phyloP scores from a whole-genome alignment of 2,888 invertebrate species.

The Chloroclysta siterata region DNA sequence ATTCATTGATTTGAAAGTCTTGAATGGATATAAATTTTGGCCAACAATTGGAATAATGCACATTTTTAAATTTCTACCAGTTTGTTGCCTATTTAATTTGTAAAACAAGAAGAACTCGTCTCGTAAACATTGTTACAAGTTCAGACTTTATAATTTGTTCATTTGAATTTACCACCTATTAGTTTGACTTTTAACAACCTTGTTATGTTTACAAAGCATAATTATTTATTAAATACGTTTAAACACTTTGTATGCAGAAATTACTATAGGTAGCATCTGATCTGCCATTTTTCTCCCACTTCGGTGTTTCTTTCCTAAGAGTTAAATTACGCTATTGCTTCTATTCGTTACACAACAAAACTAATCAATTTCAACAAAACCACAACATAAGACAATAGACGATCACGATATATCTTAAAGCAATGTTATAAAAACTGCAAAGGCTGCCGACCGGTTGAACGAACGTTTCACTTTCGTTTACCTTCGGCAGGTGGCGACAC shows the following conservation, averaged over 20 bases:
- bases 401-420: slow-evolving; percentile 17
- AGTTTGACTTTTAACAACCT: slow-evolving; percentile 37
- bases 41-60: slow-evolving; percentile 43
- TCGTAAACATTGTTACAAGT: background rate
- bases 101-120: slow-evolving; percentile 6
- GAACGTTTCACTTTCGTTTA: slow-evolving; percentile 75
- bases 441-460: slow-evolving; percentile 52
- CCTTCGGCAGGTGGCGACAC: slow-evolving; percentile 68
- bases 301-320: background rate
- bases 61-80: slow-evolving; percentile 2
- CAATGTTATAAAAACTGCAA: slow-evolving; percentile 34
- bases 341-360: slow-evolving; percentile 21
- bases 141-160: slow-evolving; percentile 4
- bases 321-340: slow-evolving; percentile 8
- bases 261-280: slow-evolving; percentile 4
- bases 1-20: slow-evolving; percentile 26
- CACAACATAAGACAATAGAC: slow-evolving; percentile 33
- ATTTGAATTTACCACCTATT: slow-evolving; percentile 18
- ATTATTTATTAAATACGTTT: slow-evolving; percentile 9
- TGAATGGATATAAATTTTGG: slow-evolving; percentile 55
- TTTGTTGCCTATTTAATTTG: background rate
- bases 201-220: slow-evolving; percentile 33
- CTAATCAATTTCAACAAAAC: slow-evolving; percentile 28
- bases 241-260: no score
- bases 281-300: background rate